phyloP scores from a whole-genome alignment of 2,113 vertebrate species.

The Pterocles burchelli region DNA sequence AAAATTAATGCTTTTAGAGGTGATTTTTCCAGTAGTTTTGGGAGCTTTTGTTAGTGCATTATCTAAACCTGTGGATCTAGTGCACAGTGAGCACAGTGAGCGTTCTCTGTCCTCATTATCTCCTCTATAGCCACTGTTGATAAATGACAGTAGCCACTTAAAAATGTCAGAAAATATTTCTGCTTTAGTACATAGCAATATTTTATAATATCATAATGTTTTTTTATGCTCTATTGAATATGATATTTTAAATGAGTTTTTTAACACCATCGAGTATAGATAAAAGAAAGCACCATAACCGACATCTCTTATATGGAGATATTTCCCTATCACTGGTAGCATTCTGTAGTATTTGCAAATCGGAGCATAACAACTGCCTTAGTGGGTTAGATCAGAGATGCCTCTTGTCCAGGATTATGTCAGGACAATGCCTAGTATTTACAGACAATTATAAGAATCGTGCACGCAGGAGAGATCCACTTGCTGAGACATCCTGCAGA shows the following conservation, averaged over 20 bases:
- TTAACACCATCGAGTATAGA: not conserved
- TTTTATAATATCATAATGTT: not conserved
- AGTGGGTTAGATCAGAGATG: not conserved
- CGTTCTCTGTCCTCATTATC: not conserved
- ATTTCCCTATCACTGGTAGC: not conserved
- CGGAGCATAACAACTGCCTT: not conserved
- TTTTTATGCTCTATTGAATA: not conserved
- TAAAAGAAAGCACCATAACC: not conserved
- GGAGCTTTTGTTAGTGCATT: not conserved
- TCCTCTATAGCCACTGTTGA: not conserved
- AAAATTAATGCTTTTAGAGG: not conserved
- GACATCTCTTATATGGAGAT: not conserved
- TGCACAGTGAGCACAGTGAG: not conserved
- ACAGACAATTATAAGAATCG: not conserved
- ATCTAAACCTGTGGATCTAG: not conserved
- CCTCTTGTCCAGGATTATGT: not conserved
- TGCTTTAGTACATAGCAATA: not conserved
- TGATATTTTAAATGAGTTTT: not conserved
- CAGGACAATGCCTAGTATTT: not conserved
- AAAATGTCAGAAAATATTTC: not conserved
- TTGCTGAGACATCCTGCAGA: not conserved
- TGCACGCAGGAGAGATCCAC: not conserved
- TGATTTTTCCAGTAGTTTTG: not conserved
- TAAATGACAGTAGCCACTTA: not conserved
- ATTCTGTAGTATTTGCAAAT: not conserved